These are phyloP conservation scores for Picathartes gymnocephalus DNA, from an alignment of 2,113 vertebrate genomes.

Conservation along the genomic window DNA sequence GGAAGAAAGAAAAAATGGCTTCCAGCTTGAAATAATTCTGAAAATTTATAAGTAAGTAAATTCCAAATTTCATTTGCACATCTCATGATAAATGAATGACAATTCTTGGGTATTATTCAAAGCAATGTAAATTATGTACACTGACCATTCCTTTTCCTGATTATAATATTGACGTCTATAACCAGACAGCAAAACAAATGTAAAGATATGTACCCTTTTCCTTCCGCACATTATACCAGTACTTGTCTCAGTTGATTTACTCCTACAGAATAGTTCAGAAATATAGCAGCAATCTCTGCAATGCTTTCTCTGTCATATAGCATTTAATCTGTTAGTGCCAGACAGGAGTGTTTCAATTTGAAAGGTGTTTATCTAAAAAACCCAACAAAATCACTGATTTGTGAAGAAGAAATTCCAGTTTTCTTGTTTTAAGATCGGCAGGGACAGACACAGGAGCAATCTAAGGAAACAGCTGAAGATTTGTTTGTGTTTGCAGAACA, in stretches of 20 bases:
- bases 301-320: background rate
- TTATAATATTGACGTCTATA: background rate
- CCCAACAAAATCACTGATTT: background rate
- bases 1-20: background rate
- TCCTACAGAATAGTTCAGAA: background rate
- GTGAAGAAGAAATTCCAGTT: background rate
- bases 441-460: background rate
- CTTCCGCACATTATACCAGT: background rate
- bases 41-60: background rate
- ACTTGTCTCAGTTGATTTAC: background rate
- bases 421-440: background rate
- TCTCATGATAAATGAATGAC: background rate
- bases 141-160: background rate
- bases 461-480: background rate
- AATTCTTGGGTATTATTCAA: background rate
- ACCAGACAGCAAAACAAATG: background rate
- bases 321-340: background rate
- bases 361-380: slow-evolving; percentile 26
- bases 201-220: background rate
- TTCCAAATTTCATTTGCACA: background rate
- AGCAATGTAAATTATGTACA: background rate
- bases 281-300: background rate
- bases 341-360: slow-evolving; percentile 13
- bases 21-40: background rate
- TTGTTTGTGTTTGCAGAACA: slow-evolving; percentile 10